These are phyloP conservation scores for Sciurus vulgaris DNA, from an alignment of 2,797 vertebrate species.

Conservation along the genomic window DNA sequence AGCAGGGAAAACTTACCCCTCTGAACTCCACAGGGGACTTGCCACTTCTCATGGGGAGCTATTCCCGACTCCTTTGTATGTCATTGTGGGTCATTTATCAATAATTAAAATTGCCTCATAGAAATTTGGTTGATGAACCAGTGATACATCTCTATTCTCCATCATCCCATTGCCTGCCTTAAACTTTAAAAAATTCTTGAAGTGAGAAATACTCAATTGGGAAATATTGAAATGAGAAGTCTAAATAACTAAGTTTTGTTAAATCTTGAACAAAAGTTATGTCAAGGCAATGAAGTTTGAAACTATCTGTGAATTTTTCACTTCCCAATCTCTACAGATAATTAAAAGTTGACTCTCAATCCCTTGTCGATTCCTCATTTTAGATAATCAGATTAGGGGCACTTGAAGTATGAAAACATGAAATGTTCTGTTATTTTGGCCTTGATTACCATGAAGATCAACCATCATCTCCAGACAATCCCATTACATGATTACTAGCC, in stretches of 20 bases:
- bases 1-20: accelerated
- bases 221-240: background rate
- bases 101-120: background rate
- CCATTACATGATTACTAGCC: background rate
- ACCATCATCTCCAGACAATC: background rate
- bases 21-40: background rate
- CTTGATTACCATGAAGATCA: background rate
- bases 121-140: slow-evolving; percentile 1
- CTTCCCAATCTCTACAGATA: background rate
- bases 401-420: background rate
- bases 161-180: background rate
- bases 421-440: slow-evolving; percentile 42
- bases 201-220: background rate
- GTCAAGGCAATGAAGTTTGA: background rate
- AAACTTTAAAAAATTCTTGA: background rate
- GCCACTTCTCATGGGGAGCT: background rate
- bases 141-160: background rate
- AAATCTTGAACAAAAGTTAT: background rate
- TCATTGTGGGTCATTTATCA: background rate
- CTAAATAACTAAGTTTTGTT: background rate
- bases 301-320: background rate
- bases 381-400: background rate
- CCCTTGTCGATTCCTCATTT: background rate
- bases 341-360: slow-evolving; percentile 54
- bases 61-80: background rate